Evolutionary conservation across 1,140 invertebrate species (phyloP).

Genomic region (Notospermus geniculatus): DNA sequence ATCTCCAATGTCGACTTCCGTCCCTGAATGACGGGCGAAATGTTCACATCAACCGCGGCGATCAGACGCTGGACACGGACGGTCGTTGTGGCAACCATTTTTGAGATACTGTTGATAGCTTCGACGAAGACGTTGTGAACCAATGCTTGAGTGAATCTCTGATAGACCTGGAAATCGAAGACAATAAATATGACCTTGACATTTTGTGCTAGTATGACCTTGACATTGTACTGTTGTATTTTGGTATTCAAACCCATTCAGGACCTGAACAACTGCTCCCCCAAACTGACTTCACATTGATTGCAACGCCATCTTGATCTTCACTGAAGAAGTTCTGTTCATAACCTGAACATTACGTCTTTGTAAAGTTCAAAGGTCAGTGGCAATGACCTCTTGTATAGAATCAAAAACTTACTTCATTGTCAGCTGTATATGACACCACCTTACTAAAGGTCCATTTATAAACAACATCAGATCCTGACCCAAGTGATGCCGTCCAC

Average conservation of each 20-base stretch:
- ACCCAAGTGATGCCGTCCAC: not conserved
- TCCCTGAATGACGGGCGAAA: slow-evolving; percentile 11
- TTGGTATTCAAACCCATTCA: no score
- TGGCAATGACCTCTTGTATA: no score
- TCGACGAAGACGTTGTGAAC: not conserved
- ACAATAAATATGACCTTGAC: no score
- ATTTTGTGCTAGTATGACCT: no score
- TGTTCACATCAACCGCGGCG: slow-evolving; percentile 7
- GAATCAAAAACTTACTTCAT: slow-evolving; percentile 8
- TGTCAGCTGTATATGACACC: not conserved
- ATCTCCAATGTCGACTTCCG: slow-evolving; percentile 13
- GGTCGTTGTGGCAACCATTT: slow-evolving; percentile 22
- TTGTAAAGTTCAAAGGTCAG: no score
- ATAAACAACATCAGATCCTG: not conserved
- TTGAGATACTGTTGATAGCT: slow-evolving; percentile 10
- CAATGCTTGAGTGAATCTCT: not conserved
- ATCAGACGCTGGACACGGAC: slow-evolving; percentile 23
- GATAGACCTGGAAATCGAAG: not conserved
- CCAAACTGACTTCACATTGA: no score
- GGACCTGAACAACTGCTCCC: no score
- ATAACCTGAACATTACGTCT: no score
- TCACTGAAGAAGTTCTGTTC: no score
- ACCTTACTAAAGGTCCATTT: not conserved
- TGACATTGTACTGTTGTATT: no score
- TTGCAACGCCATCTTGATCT: no score